Base-by-base conservation (phyloP, 2,888 invertebrate species). In the Amorpha juglandis region DNA sequence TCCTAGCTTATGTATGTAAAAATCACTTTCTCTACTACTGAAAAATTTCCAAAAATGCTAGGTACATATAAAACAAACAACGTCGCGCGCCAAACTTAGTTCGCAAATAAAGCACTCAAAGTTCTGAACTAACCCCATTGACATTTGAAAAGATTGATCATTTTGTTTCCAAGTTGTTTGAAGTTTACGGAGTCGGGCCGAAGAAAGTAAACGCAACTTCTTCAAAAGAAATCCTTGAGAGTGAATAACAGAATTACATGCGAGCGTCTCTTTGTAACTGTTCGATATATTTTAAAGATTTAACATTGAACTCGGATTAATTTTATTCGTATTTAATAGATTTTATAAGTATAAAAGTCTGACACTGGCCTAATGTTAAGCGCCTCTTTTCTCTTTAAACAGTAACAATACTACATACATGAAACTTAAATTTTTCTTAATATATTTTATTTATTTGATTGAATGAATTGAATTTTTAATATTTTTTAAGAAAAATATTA, bases 121-220 rank as follows among this genome's bases (percentile, higher is more conserved):
- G 38, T 58, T 58, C 19, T 16, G 19, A 58, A 58, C 58, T 58
- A 58, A 58, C 58, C 58, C 58, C 58, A 58, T 58, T 58, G 58
- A 58, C 58, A 58, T 58, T 58, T 58, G 58, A 42, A 58, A 58
- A 58, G 58, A 58, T 58, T 58, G 58, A 58, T 58, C 58, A 58
- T 58, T 58, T 58, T 58, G 58, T 58, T 58, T 38, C 58, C 58
- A 58, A 58, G 38, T 58, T 58, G 58, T 58, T 58, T 58, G 58
- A 58, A 58, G 58, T 58, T 58, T 58, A 58, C 58, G 38, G 19
- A 58, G 38, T 42, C 58, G 38, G 58, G 11, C 38, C 12, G 58
- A 58, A 55, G 51, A 51, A 55, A 55, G 58, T 58, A 58, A 58
- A 58, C 58, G 42, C 19, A 58, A 58, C 58, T 38, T 50, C 19